Conservation (phyloP, 2,888 invertebrate genomes). For the Dicyrtoma fusca region DNA sequence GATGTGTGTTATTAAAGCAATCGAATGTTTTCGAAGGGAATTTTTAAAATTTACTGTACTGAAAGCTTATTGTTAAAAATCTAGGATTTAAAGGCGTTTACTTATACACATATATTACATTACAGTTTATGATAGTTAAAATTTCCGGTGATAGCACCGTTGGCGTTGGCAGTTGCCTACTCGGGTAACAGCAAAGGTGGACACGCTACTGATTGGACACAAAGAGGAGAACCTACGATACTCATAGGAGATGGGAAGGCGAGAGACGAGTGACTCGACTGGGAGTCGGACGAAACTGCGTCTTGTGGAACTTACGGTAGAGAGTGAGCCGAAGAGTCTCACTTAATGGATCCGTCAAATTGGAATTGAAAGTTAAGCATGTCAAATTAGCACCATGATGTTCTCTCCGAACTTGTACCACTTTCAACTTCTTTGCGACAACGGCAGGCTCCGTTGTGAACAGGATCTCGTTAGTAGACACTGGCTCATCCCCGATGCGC, state of each 20-base stretch:
- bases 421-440: conserved; percentile 50
- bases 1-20: no score
- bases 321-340: conserved; percentile 54
- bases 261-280: no score
- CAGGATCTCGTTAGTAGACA: conserved; percentile 50
- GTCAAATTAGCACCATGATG: conserved; percentile 57
- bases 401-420: conserved; percentile 51
- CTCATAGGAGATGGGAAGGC: conserved; percentile 5
- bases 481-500: conserved; percentile 50
- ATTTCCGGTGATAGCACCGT: no score
- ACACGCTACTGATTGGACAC: no score
- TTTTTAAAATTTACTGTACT: no score
- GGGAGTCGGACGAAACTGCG: conserved; percentile 6
- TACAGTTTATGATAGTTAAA: no score
- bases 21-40: no score
- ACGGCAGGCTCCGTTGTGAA: conserved; percentile 49
- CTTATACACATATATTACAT: no score
- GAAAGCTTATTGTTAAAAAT: no score
- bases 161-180: no score
- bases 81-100: no score
- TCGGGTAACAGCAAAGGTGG: no score
- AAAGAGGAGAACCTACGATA: conserved; percentile 9
- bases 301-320: conserved; percentile 47
- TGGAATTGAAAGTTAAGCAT: conserved; percentile 57
- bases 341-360: conserved; percentile 56